Evolutionary conservation across 2,888 invertebrate genomes (phyloP).

Genomic region (Torymus aiolomorphi): DNA sequence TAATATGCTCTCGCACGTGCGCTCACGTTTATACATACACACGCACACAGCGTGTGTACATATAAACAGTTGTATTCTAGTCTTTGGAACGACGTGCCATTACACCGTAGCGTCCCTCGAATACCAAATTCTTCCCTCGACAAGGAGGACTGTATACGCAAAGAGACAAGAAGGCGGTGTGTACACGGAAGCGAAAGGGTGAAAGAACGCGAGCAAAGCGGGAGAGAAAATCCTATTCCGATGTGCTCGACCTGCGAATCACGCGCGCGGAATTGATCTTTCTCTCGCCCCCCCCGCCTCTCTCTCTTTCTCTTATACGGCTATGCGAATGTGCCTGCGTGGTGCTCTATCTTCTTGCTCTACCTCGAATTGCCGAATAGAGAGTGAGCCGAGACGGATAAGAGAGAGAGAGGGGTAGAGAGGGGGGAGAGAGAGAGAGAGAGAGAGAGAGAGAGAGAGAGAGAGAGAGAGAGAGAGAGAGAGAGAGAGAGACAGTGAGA

Average conservation of each 20-base stretch:
- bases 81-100: conserved; percentile 69
- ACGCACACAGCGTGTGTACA: conserved; percentile 61
- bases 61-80: conserved; percentile 70
- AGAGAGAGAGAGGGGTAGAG: background rate
- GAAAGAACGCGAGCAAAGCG: conserved; percentile 24
- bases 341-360: background rate
- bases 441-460: conserved; percentile 2
- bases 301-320: conserved; percentile 50
- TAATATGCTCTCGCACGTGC: conserved; percentile 45
- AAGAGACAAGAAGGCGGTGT: conserved; percentile 41
- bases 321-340: conserved; percentile 14
- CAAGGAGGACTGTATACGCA: conserved; percentile 11
- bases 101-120: conserved; percentile 67
- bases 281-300: no score
- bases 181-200: conserved; percentile 15
- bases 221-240: conserved; percentile 45
- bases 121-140: conserved; percentile 67
- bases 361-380: conserved; percentile 36
- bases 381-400: background rate
- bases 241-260: conserved; percentile 51
- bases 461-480: conserved; percentile 23
- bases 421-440: no score
- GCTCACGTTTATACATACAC: background rate
- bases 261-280: conserved; percentile 57
- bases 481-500: conserved; percentile 28